Base-by-base conservation (phyloP, 2,797 vertebrate genomes). In the Tiaroga cobitis region DNA sequence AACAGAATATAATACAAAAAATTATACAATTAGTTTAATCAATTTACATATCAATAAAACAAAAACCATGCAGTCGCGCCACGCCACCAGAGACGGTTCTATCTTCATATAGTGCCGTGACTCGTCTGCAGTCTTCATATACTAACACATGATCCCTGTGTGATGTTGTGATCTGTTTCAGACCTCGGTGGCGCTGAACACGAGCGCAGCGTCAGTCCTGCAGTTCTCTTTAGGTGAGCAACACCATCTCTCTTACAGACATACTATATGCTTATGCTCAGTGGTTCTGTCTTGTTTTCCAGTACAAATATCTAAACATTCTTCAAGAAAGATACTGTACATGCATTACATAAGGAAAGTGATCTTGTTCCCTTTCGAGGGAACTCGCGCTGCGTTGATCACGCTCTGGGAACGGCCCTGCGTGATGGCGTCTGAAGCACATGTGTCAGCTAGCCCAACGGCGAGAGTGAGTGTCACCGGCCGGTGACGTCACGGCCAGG, bases 151-250 rank as follows among this genome's bases (percentile, higher is more conserved):
- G 21, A 13, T 7, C 54, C 1, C 18, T 34, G 72, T 74, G 72
- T 51, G 43, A 6, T 54, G 49, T 34, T 75, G 18, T 84, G 54
- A 0, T 81, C 19, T 67, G 10, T 15, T 11, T 84, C 61, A 99
- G 98, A 96, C 92, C 68, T 97, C 97, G 65, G 94, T 95, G 83
- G 91, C 93, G 90, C 96, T 99, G 88, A 99, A 99, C 93, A 98
- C 97, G 87, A 99, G 96, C 91, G 97, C 97, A 86, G 97, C 97
- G 51, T 98, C 97, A 2, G 92, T 98, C 81, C 96, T 99, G 85
- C 98, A 99, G 34, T 99, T 99, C 92, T 96, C 97, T 19, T 94
- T 99, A 54, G 98, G 98, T 99, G 93, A 98, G 98, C 97, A 91
- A 16, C 46, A 73, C 46, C 11, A 51, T 51, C 49, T 3, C 51